A percentile compares a stretch with the other conserved stretches of the same genome.
These are phyloP conservation scores for Eupithecia inturbata DNA, from an alignment of 2,888 invertebrate genomes.

Conservation along the genomic window DNA sequence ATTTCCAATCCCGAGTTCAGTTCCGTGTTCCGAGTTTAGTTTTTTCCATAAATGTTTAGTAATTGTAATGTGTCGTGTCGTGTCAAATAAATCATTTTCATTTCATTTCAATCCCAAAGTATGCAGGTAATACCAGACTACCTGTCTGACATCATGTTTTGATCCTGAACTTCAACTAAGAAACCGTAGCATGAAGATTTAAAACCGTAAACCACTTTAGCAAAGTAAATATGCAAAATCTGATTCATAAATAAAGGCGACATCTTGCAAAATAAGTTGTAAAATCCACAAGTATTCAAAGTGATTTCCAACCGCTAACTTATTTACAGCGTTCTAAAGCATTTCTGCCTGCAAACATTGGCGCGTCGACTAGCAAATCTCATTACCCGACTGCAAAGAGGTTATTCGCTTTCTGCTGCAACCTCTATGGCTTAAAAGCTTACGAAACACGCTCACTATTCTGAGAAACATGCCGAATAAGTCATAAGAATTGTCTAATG, in stretches of 20 bases:
- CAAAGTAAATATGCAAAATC: not conserved
- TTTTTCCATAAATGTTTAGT: no score
- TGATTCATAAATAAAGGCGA: not conserved
- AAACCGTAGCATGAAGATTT: not conserved
- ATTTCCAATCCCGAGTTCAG: no score
- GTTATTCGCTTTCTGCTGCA: constrained; percentile 1
- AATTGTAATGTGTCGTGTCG: no score
- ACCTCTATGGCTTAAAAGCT: not conserved
- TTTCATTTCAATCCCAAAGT: no score
- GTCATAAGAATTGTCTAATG: no score
- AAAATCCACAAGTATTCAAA: constrained; percentile 8
- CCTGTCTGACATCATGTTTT: no score
- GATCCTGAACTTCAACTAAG: not conserved
- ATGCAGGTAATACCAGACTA: no score
- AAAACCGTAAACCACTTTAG: not conserved
- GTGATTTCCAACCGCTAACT: constrained; percentile 11
- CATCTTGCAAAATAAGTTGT: constrained; percentile 15
- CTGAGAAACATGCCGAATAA: no score
- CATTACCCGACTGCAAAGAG: not conserved
- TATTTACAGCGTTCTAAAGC: not conserved
- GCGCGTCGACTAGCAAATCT: constrained; percentile 4
- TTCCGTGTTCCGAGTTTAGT: no score
- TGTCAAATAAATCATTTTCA: no score
- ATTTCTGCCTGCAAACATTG: constrained; percentile 1
- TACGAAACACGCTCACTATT: no score